phyloP scores from a whole-genome alignment of 2,113 vertebrate species.

The Theropithecus gelada region DNA sequence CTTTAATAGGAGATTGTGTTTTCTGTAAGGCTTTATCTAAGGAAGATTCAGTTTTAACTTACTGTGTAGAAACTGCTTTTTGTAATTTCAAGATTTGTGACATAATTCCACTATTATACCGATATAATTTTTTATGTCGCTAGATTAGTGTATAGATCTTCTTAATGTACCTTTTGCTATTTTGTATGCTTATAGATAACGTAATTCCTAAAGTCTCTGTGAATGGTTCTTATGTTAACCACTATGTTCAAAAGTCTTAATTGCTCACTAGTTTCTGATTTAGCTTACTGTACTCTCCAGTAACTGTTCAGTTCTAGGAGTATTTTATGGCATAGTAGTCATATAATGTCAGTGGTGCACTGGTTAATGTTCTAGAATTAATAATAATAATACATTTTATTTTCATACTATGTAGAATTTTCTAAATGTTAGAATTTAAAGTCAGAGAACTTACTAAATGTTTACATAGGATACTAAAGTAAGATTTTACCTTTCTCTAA shows the following conservation, averaged over 20 bases:
- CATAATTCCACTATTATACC: neutral
- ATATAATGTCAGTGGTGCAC: neutral
- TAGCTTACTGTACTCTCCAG: neutral
- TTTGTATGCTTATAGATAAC: neutral
- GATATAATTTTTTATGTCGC: neutral
- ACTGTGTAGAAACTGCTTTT: neutral
- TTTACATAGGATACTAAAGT: neutral
- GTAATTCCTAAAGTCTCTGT: neutral
- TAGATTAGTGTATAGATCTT: neutral
- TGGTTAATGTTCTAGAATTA: constrained; percentile 1
- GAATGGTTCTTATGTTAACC: neutral
- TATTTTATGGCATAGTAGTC: neutral
- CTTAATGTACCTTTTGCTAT: neutral
- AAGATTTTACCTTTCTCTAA: neutral
- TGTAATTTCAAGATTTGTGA: neutral
- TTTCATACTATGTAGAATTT: neutral
- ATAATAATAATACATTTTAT: neutral
- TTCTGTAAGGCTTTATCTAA: neutral
- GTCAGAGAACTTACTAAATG: neutral
- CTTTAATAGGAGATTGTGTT: neutral
- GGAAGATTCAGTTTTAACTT: neutral
- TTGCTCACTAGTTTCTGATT: neutral
- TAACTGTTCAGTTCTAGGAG: neutral
- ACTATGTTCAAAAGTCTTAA: neutral
- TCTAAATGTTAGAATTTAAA: neutral